Evolutionary conservation across 37 sponge, comb jelly and placozoan species (phyloP).

Genomic region (Eunapius fragilis): DNA sequence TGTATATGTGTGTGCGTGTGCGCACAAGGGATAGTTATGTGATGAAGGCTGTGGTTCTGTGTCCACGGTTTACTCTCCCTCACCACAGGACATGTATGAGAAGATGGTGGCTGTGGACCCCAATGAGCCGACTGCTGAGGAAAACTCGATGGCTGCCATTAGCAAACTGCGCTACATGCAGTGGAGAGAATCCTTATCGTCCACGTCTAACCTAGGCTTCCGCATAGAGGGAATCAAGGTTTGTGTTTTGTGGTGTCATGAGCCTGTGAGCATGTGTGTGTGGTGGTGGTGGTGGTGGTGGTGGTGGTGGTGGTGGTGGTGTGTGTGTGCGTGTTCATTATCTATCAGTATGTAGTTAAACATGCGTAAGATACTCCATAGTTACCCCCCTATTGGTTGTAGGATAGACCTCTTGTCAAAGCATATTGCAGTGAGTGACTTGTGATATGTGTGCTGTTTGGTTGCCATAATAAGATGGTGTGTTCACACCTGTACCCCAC

Average conservation of each 20-base stretch:
- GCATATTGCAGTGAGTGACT: too few relatives aligned
- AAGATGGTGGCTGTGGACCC: conserved; percentile 96
- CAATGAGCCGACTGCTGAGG: conserved; percentile 88
- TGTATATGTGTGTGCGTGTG: neutral
- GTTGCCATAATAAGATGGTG: too few relatives aligned
- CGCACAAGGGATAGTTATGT: neutral
- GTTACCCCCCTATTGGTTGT: too few relatives aligned
- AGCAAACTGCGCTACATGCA: conserved; percentile 99
- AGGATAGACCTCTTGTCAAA: too few relatives aligned
- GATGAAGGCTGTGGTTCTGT: too few relatives aligned
- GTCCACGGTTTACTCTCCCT: neutral
- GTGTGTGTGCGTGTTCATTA: neutral
- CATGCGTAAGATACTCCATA: neutral
- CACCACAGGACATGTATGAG: conserved; percentile 90
- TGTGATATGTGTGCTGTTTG: too few relatives aligned
- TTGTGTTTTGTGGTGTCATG: neutral
- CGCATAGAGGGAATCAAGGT: conserved; percentile 98
- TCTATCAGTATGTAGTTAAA: neutral
- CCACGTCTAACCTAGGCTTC: conserved; percentile 91
- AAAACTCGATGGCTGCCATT: conserved; percentile 85
- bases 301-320: neutral
- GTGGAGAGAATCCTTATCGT: conserved; percentile 91
- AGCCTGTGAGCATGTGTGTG: neutral
- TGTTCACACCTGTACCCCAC: too few relatives aligned
- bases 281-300: too few relatives aligned